A percentile compares a stretch with the other conserved stretches of the same genome.
phyloP scores from a whole-genome alignment of 2,797 vertebrate genomes.

The Arrhamphus sclerolepis region DNA sequence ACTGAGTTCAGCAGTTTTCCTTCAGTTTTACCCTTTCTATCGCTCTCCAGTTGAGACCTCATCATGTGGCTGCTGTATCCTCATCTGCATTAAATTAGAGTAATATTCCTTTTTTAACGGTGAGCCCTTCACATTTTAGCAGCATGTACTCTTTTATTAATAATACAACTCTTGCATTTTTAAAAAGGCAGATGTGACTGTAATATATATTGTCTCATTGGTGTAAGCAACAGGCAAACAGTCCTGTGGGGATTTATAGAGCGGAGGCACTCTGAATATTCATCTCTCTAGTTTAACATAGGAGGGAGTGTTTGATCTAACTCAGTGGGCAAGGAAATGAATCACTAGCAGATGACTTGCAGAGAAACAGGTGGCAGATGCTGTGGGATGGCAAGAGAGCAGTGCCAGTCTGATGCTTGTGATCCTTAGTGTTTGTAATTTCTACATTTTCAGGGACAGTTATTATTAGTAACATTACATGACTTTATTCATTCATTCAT shows the following conservation, averaged over 20 bases:
- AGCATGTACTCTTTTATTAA: not conserved
- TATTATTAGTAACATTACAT: slow-evolving; percentile 20
- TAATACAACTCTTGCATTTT: slow-evolving; percentile 11
- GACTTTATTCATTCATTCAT: slow-evolving; percentile 11
- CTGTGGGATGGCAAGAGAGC: slow-evolving; percentile 13
- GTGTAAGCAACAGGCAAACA: slow-evolving; percentile 24
- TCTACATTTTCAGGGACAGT: slow-evolving; percentile 14
- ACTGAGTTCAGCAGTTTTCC: slow-evolving; percentile 64
- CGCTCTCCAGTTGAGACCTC: slow-evolving; percentile 59
- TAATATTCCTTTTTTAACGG: not conserved
- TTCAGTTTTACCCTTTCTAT: slow-evolving; percentile 62
- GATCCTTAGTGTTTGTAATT: slow-evolving; percentile 12
- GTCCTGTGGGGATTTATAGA: slow-evolving; percentile 33
- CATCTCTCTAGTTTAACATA: slow-evolving; percentile 49
- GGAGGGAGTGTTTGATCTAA: slow-evolving; percentile 30
- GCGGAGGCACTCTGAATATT: slow-evolving; percentile 29
- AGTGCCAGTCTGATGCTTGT: slow-evolving; percentile 2
- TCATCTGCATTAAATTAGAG: not conserved
- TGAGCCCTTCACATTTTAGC: slow-evolving; percentile 12
- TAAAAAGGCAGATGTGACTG: not conserved
- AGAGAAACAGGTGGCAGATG: slow-evolving; percentile 44
- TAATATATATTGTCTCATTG: slow-evolving; percentile 22
- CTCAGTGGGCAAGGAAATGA: slow-evolving; percentile 41
- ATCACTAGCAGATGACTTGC: slow-evolving; percentile 39
- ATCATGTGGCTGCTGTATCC: slow-evolving; percentile 37